Conservation (phyloP, 2,797 vertebrate genomes). For the Australoheros facetus region DNA sequence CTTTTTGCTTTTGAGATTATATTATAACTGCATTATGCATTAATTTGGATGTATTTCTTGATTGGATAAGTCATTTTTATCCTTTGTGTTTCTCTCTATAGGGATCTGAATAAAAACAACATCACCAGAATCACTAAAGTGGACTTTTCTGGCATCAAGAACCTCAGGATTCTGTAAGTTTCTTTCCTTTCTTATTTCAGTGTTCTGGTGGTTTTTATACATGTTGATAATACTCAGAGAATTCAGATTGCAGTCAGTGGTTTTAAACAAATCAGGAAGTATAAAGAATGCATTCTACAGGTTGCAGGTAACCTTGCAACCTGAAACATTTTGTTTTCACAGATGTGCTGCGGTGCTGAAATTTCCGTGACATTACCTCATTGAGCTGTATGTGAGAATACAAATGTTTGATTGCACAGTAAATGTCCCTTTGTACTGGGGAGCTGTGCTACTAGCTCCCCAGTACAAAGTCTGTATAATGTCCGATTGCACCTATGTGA, state of each 20-base stretch:
- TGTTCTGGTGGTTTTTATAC: background rate
- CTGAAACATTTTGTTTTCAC: background rate
- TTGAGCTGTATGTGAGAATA: background rate
- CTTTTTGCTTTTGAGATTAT: background rate
- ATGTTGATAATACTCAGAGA: too few relatives aligned
- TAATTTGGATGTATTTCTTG: too few relatives aligned
- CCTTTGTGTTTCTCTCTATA: slow-evolving; percentile 61
- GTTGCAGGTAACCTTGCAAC: background rate
- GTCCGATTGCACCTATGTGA: background rate
- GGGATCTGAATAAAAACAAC: slow-evolving; percentile 97
- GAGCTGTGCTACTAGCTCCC: background rate
- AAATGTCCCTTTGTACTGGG: rapidly evolving
- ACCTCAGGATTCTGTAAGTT: slow-evolving; percentile 96
- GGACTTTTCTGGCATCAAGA: slow-evolving; percentile 94
- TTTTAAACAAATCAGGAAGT: background rate
- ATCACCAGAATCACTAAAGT: slow-evolving; percentile 95
- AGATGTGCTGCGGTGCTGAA: background rate
- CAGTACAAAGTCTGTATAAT: background rate
- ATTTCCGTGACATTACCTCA: background rate
- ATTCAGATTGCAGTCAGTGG: too few relatives aligned
- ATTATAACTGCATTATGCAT: background rate
- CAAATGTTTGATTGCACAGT: background rate
- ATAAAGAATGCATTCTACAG: background rate
- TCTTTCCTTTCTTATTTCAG: background rate
- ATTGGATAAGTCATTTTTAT: background rate